Base-by-base conservation (phyloP, 2,888 invertebrate species). In the Platycnemis pennipes region DNA sequence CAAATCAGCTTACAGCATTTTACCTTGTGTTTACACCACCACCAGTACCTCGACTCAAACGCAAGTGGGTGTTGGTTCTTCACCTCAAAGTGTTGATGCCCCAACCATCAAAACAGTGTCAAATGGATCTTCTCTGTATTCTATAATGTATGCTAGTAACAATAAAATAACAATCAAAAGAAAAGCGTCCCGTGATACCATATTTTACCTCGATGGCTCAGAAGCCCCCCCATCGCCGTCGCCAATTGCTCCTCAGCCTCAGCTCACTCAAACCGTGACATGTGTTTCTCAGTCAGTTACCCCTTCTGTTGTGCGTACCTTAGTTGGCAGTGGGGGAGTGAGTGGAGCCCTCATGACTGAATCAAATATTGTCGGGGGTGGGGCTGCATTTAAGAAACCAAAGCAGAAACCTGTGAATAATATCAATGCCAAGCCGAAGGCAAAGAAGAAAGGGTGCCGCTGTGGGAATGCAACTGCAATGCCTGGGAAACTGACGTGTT, bases 391-490 rank as follows among this genome's bases (percentile, higher is more conserved):
- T 95, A 97, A 97, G 95, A 97, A 97, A 95, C 97, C 97, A 94
- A 96, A 96, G 94, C 96, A 96, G 16, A 96, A 89, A 87, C 94
- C 94, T 77, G n/a, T 94, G 49, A 86, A 94, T 46, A 94, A 53
- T 46, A 42, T 89, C 89, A 94, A 94, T 77, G 44, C 94, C 26
- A 94, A 94, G 49, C 94, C 94, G 45, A 94, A 95, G 94, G 89
- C 89, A 56, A 88, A 94, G n/a, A 95, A 95, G 94, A 95, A 95
- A 94, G 98, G 98, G 26, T 99, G 99, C 96, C 97, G 99, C 94
- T 99, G 99, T 97, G 99, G 99, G 5, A 98, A 98, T 96, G 98
- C 99, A 0, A 98, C 99, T 0, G 98, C 98, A 0, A 98, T 98
- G 37, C 99, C 99, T 0, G 99, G 99, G 7, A 99, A 98, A 96